Base-by-base conservation (phyloP, 2,797 vertebrate species). In the Phrynocephalus forsythii region DNA sequence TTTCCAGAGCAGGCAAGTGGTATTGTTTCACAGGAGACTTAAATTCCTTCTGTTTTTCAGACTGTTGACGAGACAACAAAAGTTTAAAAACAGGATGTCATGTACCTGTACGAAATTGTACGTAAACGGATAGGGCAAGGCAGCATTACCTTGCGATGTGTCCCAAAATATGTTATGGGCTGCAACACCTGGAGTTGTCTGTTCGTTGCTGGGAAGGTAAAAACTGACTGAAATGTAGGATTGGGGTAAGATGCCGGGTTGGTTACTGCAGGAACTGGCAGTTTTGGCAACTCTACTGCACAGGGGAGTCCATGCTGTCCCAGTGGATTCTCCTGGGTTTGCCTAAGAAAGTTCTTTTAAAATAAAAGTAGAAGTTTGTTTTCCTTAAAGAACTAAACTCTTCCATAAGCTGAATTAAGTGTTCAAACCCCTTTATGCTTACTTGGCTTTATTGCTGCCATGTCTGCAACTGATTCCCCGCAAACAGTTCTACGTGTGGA, bases 1-100 rank as follows among this genome's bases (percentile, higher is more conserved):
- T 94, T 28, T 97, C 96, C 85, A 96, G 75, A 38, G 97, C 93
- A 80, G 98, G 97, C 95, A 98, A 96, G 93, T 92, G 96, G 95
- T 91, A 97, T 84, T 89, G 96, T 93, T 97, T 97, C 82, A 95
- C 94, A 90, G 87, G 90, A 33, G 94, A 92, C 28, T 92, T 95
- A 81, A 93, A 90, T 83, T 96, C 95, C 92, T 95, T 93, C 91
- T 97, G 97, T 48, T 97, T 95, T 82, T 95, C 97, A 91, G 96
- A 96, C 98, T 98, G 97, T 91, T 92, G 87, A 91, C 87, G 86
- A 93, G 92, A 92, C 16, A 83, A 90, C 10, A 88, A 82, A 79
- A 78, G 16, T 78, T 94, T 79, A 94, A 44, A 44, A 91, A 72
- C 0, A 4, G 86, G 71, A 15, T 85, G 48, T 69, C 60, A 88